Evolutionary conservation across 2,888 invertebrate genomes (phyloP).

Genomic region (Harpalus rufipes): DNA sequence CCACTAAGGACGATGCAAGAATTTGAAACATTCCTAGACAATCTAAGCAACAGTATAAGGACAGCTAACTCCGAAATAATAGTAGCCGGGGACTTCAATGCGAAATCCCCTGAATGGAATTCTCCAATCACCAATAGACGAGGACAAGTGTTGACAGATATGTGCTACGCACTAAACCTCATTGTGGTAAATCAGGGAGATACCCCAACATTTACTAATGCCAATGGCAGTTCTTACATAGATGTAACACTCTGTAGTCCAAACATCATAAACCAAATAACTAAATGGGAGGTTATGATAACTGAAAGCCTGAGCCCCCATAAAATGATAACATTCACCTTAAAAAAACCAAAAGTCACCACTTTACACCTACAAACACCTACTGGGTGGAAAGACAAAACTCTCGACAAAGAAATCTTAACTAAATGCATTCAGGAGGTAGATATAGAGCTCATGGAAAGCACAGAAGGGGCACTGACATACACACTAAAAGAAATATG

Average conservation of each 20-base stretch:
- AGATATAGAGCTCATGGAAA: not conserved
- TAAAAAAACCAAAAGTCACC: no score
- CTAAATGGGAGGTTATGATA: not conserved
- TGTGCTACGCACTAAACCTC: not conserved
- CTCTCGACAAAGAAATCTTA: not conserved
- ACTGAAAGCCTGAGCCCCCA: not conserved
- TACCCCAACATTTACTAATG: not conserved
- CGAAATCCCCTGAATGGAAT: not conserved
- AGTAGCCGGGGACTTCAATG: conserved; percentile 20
- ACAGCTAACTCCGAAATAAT: not conserved
- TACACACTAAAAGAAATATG: no score
- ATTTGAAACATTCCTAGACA: not conserved
- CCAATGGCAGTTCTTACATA: not conserved
- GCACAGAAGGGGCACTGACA: not conserved
- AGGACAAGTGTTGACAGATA: not conserved
- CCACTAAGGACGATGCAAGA: not conserved
- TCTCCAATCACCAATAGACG: not conserved
- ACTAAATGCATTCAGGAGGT: not conserved
- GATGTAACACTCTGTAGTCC: not conserved
- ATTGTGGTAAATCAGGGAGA: not conserved
- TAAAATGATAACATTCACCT: no score
- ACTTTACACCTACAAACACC: not conserved
- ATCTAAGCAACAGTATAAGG: not conserved
- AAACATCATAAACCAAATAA: not conserved
- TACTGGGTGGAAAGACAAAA: not conserved